Evolutionary conservation across 2,888 invertebrate genomes (phyloP), one percentile per base, ranked within the genome.

Genomic region (Acholoe squamosa): DNA sequence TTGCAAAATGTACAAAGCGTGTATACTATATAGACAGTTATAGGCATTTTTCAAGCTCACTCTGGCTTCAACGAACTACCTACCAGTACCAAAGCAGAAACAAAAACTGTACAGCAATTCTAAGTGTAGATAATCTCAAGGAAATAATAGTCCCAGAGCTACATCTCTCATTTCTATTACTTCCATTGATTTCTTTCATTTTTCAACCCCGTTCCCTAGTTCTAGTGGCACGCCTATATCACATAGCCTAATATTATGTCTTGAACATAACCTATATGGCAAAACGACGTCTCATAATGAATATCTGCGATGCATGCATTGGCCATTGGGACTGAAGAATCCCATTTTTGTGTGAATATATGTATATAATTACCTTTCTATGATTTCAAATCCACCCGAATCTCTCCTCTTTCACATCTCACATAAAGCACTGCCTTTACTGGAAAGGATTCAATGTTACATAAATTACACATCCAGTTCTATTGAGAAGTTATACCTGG

Each of bases 1-100:
- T 61, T 19, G 61, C 61, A 61, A n/a, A n/a, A 61, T 61, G 61
- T 61, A 61, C 61, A 61, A 61, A 61, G 61, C 61, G 19, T n/a
- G n/a, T n/a, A n/a, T n/a, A n/a, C 19, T 43, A 43, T 43, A 43
- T 43, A 43, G 19, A 61, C 61, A n/a, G 61, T 3, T 61, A n/a
- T 61, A 61, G 61, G n/a, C 61, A 61, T n/a, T 3, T 7, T 61
- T n/a, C 61, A 61, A 61, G 19, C 61, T 61, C 61, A 61, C 22
- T 61, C n/a, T n/a, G 22, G 61, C 61, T n/a, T 19, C 61, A 7
- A n/a, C 12, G 61, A 61, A 7, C n/a, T 61, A 43, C 43, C 43
- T 10, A 43, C 61, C 19, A 14, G 19, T 54, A 54, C 19, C 3
- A 1, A 61, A 61, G 61, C 61, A n/a, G n/a, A 61, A 61, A 61